phyloP scores from a whole-genome alignment of 2,888 invertebrate species.

The Deroplatys truncata region DNA sequence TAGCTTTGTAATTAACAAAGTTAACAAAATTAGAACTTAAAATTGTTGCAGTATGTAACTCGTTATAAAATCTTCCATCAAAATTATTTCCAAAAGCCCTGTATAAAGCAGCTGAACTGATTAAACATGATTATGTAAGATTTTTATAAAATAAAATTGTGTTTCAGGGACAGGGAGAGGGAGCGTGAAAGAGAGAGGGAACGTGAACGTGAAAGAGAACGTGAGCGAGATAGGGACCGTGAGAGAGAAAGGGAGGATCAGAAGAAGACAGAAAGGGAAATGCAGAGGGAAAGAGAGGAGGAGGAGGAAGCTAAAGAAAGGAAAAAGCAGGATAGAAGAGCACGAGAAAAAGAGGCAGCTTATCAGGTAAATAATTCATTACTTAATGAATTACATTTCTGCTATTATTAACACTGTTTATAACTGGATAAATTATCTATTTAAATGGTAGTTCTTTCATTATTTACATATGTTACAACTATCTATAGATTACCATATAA shows the following conservation, averaged over 20 bases:
- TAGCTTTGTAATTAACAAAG: too few relatives aligned
- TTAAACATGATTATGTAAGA: neutral
- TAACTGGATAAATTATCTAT: too few relatives aligned
- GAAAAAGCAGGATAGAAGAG: constrained; percentile 84
- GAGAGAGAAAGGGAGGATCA: constrained; percentile 62
- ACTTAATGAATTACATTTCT: too few relatives aligned
- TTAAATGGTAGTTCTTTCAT: too few relatives aligned
- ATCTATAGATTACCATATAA: too few relatives aligned
- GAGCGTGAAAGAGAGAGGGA: constrained; percentile 43
- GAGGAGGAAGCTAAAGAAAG: constrained; percentile 91
- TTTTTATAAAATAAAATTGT: neutral
- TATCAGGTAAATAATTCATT: constrained; percentile 69
- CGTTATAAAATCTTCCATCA: too few relatives aligned
- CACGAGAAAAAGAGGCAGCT: constrained; percentile 92
- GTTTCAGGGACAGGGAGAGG: constrained; percentile 39
- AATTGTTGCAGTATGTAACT: too few relatives aligned
- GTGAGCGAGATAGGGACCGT: constrained; percentile 33
- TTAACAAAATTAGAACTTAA: too few relatives aligned
- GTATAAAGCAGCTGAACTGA: too few relatives aligned
- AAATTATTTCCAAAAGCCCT: too few relatives aligned
- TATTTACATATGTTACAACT: too few relatives aligned
- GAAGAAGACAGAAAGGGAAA: constrained; percentile 35
- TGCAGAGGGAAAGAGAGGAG: constrained; percentile 45
- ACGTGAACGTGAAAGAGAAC: constrained; percentile 36
- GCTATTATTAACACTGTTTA: too few relatives aligned